Conservation (phyloP, 2,888 invertebrate species). For the Serrognathus titanus region DNA sequence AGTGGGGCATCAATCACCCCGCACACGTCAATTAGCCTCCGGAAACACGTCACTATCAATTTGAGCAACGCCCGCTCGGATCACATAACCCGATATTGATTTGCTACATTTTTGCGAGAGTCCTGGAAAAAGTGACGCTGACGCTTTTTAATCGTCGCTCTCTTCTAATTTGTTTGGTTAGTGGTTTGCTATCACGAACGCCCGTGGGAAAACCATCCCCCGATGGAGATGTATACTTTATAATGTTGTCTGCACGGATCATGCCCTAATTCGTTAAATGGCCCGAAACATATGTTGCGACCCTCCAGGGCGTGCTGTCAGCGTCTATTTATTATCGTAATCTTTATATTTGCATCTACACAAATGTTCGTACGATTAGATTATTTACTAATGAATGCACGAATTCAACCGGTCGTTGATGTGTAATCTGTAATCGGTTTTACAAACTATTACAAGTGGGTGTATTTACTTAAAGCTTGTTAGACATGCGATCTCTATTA, state of each 20-base stretch:
- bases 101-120: constrained; percentile 28
- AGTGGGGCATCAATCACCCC: constrained; percentile 48
- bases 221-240: constrained; percentile 28
- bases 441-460: no score
- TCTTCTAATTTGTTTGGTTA: no score
- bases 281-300: constrained; percentile 47
- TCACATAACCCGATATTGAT: constrained; percentile 45
- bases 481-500: no score
- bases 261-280: constrained; percentile 51
- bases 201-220: constrained; percentile 39
- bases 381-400: not conserved
- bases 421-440: no score
- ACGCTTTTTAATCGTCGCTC: constrained; percentile 13
- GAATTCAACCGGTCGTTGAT: no score
- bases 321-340: constrained; percentile 29
- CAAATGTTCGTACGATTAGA: not conserved
- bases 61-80: constrained; percentile 43
- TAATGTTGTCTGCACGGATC: constrained; percentile 38
- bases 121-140: constrained; percentile 9
- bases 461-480: no score
- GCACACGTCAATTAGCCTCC: constrained; percentile 51
- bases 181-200: constrained; percentile 29
- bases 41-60: constrained; percentile 52
- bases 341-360: constrained; percentile 22
- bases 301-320: constrained; percentile 23